Evolutionary conservation across 2,888 invertebrate species (phyloP).

Genomic region (Colostygia pectinataria): DNA sequence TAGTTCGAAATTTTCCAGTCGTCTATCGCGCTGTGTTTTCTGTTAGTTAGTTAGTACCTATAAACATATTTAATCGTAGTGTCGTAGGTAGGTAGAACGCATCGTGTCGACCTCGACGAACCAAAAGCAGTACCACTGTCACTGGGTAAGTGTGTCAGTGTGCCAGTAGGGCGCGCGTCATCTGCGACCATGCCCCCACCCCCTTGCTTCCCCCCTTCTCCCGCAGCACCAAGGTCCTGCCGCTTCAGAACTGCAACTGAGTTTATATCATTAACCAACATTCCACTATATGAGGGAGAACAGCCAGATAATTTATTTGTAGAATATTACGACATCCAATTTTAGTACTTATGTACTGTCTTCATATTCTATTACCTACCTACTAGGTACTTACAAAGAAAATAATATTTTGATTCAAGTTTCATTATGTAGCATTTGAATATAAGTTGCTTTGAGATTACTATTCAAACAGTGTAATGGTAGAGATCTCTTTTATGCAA

Average conservation of each 20-base stretch:
- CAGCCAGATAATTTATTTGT: background rate
- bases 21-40: constrained; percentile 17
- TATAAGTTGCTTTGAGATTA: too few species aligned
- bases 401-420: too few species aligned
- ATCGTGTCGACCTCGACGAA: constrained; percentile 74
- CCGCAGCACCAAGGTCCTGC: constrained; percentile 69
- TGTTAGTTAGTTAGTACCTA: constrained; percentile 52
- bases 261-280: constrained; percentile 43
- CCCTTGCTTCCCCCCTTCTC: constrained; percentile 51
- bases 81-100: constrained; percentile 65
- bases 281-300: constrained; percentile 15
- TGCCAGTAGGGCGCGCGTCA: constrained; percentile 82
- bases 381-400: too few species aligned
- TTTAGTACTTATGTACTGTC: too few species aligned
- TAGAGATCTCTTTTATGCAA: too few species aligned
- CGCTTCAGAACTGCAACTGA: constrained; percentile 61
- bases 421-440: too few species aligned
- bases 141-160: constrained; percentile 82
- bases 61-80: constrained; percentile 37
- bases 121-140: constrained; percentile 83
- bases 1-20: constrained; percentile 7
- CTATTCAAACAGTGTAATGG: too few species aligned
- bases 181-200: constrained; percentile 68
- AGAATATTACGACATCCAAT: background rate
- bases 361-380: too few species aligned